Percentiles rank a stretch among this genome's conserved stretches.
These are phyloP conservation scores for Bradynema listronoti DNA, from an alignment of 1,140 invertebrate genomes.

Conservation along the genomic window DNA sequence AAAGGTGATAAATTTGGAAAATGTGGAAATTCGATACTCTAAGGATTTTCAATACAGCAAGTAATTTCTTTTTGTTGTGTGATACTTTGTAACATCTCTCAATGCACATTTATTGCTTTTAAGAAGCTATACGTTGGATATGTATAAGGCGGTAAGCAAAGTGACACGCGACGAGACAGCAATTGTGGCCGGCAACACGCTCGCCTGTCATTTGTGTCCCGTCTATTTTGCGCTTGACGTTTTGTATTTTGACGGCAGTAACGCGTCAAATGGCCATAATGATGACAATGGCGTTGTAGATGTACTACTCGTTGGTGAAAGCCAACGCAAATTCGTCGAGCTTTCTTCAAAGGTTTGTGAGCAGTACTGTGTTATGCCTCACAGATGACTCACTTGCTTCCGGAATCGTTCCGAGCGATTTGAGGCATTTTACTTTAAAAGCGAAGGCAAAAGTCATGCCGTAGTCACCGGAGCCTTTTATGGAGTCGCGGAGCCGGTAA, in stretches of 20 bases:
- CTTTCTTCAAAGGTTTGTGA: slow-evolving; percentile 25
- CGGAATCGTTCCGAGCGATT: too few relatives aligned
- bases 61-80: slow-evolving; percentile 57
- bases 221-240: slow-evolving; percentile 85
- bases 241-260: slow-evolving; percentile 69
- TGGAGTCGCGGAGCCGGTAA: too few relatives aligned
- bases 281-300: too few relatives aligned
- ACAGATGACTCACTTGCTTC: too few relatives aligned
- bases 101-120: too few relatives aligned
- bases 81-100: not conserved
- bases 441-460: too few relatives aligned
- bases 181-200: slow-evolving; percentile 96
- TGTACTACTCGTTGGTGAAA: slow-evolving; percentile 32
- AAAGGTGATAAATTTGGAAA: slow-evolving; percentile 80
- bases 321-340: slow-evolving; percentile 21
- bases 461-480: too few relatives aligned
- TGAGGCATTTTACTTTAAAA: too few relatives aligned
- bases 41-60: slow-evolving; percentile 85
- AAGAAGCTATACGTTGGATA: slow-evolving; percentile 85
- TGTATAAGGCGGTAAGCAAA: slow-evolving; percentile 80
- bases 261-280: too few relatives aligned
- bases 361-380: not conserved
- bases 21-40: slow-evolving; percentile 86
- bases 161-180: slow-evolving; percentile 89
- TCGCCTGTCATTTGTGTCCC: slow-evolving; percentile 76